Conservation (phyloP, 2,113 vertebrate genomes). For the Sterna hirundo region DNA sequence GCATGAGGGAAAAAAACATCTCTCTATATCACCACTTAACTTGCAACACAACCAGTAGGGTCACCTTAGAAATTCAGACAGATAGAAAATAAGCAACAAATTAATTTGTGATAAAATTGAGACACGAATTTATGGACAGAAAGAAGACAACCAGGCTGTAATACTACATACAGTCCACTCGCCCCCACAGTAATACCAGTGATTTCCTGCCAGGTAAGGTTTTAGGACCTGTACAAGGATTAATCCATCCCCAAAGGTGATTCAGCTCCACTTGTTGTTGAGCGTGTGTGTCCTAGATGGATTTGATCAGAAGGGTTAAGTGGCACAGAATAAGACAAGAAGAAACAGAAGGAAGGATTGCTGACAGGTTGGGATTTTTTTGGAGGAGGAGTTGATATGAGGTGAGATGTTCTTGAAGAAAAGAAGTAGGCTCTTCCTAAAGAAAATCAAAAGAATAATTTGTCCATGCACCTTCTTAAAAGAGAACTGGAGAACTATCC, state of each 20-base stretch:
- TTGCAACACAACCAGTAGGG: not conserved
- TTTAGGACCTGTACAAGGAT: not conserved
- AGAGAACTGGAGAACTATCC: not conserved
- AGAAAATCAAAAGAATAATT: not conserved
- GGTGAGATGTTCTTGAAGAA: not conserved
- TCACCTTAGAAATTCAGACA: not conserved
- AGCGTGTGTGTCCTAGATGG: not conserved
- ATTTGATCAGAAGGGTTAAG: not conserved
- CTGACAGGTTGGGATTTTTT: not conserved
- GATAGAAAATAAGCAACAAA: not conserved
- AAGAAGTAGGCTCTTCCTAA: not conserved
- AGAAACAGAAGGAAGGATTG: not conserved
- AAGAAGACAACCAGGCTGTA: not conserved
- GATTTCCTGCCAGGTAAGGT: not conserved
- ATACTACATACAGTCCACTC: not conserved
- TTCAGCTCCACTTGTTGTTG: not conserved
- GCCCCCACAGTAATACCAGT: not conserved
- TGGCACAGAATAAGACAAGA: not conserved
- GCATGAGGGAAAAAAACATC: not conserved
- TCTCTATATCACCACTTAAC: not conserved
- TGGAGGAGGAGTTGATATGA: not conserved
- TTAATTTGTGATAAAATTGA: not conserved
- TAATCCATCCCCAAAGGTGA: not conserved
- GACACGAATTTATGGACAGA: not conserved
- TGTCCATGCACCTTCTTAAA: not conserved